Base-by-base conservation (phyloP, 2,888 invertebrate genomes). In the Synergus itoensis region DNA sequence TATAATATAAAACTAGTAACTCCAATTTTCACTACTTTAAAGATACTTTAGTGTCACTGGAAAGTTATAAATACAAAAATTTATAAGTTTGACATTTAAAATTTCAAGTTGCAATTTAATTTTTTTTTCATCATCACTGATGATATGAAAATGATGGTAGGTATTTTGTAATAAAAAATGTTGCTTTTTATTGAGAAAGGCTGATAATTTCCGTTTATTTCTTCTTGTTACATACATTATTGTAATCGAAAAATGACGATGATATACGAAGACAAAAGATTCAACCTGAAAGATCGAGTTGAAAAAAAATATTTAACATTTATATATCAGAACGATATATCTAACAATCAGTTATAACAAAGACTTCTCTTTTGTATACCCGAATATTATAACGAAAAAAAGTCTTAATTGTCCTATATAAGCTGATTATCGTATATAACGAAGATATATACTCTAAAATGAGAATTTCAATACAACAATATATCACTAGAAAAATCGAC, bases 281-380 rank as follows among this genome's bases (percentile, higher is more conserved):
- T 73, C 11, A 16, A 48, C 48, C 53, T 53, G 16, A 73, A 53
- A 73, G 36, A 53, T 53, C 18, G 36, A n/a, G 73, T 53, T 36
- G 21, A 73, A 73, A 73, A 16, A 73, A 45, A 45, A n/a, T 73
- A 48, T 16, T 69, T n/a, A 73, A 48, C 48, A 53, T n/a, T 73
- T 79, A 80, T 83, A 84, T 81, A 83, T 83, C 80, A 48, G 75
- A 80, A 82, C 86, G 83, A 87, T 88, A 86, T 89, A 89, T 90
- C 89, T 88, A 89, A 90, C 90, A 89, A 90, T 88, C 89, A 89
- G 87, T 89, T 87, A 88, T 90, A 90, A 90, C 90, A 90, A 90
- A 90, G 89, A 89, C 88, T 88, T 84, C 84, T 89, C 83, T 88
- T 84, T 89, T 86, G 87, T 85, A 87, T 84, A 85, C 84, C 80